These are phyloP conservation scores for Gymnoscopelus microlampas DNA, from an alignment of 2,797 vertebrate species.

Conservation along the genomic window DNA sequence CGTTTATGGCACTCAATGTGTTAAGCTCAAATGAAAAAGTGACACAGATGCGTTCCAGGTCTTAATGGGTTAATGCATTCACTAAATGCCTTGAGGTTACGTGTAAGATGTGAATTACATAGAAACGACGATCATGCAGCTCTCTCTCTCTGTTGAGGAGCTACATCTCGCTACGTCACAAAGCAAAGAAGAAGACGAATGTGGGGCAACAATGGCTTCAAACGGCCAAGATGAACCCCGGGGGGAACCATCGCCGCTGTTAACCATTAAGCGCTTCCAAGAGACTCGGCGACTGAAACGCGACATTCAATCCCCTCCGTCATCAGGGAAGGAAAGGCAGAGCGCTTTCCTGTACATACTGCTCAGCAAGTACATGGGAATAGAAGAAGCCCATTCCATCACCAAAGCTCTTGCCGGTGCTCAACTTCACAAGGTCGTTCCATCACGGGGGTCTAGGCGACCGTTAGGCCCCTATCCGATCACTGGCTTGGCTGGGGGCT, in stretches of 20 bases:
- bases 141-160: slow-evolving; percentile 1
- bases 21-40: too few relatives aligned
- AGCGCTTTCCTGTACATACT: too few relatives aligned
- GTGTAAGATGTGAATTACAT: slow-evolving; percentile 26
- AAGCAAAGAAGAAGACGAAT: slow-evolving; percentile 1
- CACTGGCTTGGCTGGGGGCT: slow-evolving; percentile 26
- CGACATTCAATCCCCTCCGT: too few relatives aligned
- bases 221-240: background rate
- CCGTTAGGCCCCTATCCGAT: slow-evolving; percentile 63
- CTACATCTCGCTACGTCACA: too few relatives aligned
- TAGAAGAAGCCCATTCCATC: too few relatives aligned
- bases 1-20: too few relatives aligned
- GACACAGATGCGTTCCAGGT: too few relatives aligned
- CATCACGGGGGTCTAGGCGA: slow-evolving; percentile 54
- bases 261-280: too few relatives aligned
- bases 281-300: too few relatives aligned
- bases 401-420: slow-evolving; percentile 34
- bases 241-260: slow-evolving; percentile 1
- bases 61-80: slow-evolving; percentile 23
- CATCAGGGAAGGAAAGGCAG: too few relatives aligned
- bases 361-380: too few relatives aligned
- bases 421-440: slow-evolving; percentile 64
- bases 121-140: slow-evolving; percentile 13
- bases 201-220: background rate
- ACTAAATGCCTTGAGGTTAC: slow-evolving; percentile 21